Evolutionary conservation across 2,797 vertebrate genomes (phyloP).

Genomic region (Scleropages formosus): DNA sequence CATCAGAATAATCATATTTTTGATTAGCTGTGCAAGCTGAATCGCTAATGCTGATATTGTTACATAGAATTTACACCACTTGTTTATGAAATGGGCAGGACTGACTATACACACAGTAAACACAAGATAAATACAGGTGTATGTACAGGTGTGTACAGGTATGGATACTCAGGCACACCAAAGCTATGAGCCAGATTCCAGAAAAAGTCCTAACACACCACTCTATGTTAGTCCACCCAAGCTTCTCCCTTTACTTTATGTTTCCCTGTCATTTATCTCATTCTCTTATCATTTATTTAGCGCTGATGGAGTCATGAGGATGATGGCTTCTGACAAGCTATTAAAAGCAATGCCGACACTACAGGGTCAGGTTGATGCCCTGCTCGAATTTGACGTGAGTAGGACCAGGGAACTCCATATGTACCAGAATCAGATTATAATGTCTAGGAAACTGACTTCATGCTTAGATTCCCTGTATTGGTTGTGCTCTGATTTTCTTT

Average conservation of each 20-base stretch:
- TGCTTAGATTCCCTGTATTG: background rate
- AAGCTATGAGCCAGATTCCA: too few species aligned
- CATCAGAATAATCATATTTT: background rate
- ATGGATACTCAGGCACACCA: too few species aligned
- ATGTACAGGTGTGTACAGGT: too few species aligned
- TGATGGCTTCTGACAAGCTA: conserved; percentile 95
- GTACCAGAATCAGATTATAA: background rate
- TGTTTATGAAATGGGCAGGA: too few species aligned
- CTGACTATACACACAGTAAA: too few species aligned
- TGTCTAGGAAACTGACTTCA: background rate
- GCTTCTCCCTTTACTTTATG: too few species aligned
- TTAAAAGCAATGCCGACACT: conserved; percentile 97
- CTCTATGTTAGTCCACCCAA: background rate
- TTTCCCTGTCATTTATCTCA: conserved; percentile 40
- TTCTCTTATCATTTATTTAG: too few species aligned
- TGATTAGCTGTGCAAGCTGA: too few species aligned
- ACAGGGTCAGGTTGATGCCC: conserved; percentile 94
- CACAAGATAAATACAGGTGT: too few species aligned
- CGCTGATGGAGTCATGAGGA: conserved; percentile 96
- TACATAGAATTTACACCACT: too few species aligned
- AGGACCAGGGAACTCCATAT: conserved; percentile 27
- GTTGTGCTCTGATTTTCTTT: background rate
- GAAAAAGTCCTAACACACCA: too few species aligned
- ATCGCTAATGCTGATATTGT: too few species aligned
- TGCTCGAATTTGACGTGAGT: conserved; percentile 96